Evolutionary conservation across 1,140 invertebrate species (phyloP).

Genomic region (Bombus superbus): DNA sequence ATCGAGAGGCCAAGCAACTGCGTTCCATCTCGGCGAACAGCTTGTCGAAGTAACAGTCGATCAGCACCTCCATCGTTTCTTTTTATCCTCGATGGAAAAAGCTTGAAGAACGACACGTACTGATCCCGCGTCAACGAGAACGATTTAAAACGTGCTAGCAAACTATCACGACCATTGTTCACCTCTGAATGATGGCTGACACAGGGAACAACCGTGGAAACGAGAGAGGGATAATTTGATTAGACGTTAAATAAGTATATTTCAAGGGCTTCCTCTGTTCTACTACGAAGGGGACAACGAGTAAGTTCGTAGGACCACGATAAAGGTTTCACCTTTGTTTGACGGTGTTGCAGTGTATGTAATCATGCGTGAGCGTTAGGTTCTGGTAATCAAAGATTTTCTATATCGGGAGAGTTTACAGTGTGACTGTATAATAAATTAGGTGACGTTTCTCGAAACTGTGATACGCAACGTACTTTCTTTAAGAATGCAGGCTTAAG

Average conservation of each 20-base stretch:
- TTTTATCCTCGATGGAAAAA: background rate
- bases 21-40: conserved; percentile 86
- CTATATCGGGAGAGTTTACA: background rate
- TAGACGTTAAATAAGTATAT: conserved; percentile 67
- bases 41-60: conserved; percentile 88
- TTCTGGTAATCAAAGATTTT: background rate
- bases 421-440: background rate
- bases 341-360: background rate
- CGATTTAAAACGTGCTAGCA: background rate
- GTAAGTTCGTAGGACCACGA: too few relatives aligned
- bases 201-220: conserved; percentile 46
- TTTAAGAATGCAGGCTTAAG: background rate
- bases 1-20: conserved; percentile 85
- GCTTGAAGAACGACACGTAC: background rate
- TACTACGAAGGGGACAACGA: background rate
- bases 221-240: conserved; percentile 74
- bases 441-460: too few relatives aligned
- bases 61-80: conserved; percentile 85
- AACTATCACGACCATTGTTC: conserved; percentile 51
- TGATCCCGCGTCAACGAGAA: background rate
- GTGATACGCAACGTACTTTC: too few relatives aligned
- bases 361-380: background rate
- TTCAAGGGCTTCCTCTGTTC: conserved; percentile 72
- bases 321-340: background rate
- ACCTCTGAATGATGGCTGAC: conserved; percentile 61